Percentiles rank a stretch among this genome's conserved stretches.
Evolutionary conservation across 2,888 invertebrate species (phyloP).

Genomic region (Xiphydria camelus): DNA sequence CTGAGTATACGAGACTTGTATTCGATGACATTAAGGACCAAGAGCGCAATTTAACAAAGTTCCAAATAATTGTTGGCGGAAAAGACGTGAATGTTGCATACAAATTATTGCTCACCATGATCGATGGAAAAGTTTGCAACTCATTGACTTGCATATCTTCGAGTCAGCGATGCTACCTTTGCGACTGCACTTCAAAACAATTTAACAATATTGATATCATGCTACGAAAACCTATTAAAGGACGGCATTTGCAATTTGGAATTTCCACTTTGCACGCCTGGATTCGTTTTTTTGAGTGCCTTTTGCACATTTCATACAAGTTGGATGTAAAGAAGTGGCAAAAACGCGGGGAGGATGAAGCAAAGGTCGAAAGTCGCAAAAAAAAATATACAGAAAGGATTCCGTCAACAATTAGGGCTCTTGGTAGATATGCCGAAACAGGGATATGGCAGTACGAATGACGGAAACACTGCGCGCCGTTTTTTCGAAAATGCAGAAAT

Average conservation of each 20-base stretch:
- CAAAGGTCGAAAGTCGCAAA: constrained; percentile 25
- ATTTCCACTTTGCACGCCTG: constrained; percentile 40
- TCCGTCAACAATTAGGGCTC: constrained; percentile 14
- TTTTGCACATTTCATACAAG: too few relatives aligned
- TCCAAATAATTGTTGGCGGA: constrained; percentile 8
- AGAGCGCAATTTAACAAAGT: constrained; percentile 12
- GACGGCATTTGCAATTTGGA: constrained; percentile 25
- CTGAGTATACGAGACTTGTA: constrained; percentile 11
- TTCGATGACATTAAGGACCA: constrained; percentile 17
- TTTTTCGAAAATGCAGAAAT: too few relatives aligned
- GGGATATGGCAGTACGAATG: too few relatives aligned
- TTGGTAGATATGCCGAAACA: too few relatives aligned
- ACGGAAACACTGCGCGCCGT: too few relatives aligned
- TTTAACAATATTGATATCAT: constrained; percentile 19
- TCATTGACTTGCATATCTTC: constrained; percentile 20
- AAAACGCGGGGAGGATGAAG: too few relatives aligned
- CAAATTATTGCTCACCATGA: constrained; percentile 23
- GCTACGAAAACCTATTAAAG: constrained; percentile 10
- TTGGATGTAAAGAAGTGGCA: constrained; percentile 40
- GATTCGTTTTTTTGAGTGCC: too few relatives aligned
- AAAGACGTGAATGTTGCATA: constrained; percentile 12
- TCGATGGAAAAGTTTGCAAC: constrained; percentile 26
- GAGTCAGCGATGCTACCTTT: constrained; percentile 21
- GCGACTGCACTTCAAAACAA: constrained; percentile 20
- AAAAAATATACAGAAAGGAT: constrained; percentile 26